Evolutionary conservation across 2,113 vertebrate genomes (phyloP).

Genomic region (Eretmochelys imbricata): DNA sequence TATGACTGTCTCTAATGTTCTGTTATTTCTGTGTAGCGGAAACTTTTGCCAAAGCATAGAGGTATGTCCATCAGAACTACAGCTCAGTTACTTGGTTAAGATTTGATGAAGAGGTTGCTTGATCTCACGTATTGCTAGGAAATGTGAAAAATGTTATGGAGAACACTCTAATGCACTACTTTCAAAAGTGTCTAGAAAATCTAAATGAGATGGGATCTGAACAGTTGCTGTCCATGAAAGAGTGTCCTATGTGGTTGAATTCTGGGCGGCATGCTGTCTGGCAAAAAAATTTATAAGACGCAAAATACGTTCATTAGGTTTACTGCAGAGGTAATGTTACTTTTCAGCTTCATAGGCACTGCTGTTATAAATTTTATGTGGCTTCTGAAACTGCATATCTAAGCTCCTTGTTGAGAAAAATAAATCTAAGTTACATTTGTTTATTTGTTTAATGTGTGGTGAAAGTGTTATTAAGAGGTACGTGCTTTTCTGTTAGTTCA

Average conservation of each 20-base stretch:
- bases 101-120: background rate
- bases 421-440: background rate
- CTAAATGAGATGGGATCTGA: background rate
- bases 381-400: background rate
- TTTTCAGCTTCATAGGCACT: background rate
- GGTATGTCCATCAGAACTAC: background rate
- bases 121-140: background rate
- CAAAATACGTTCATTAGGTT: background rate
- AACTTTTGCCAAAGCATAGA: background rate
- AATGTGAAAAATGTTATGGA: background rate
- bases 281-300: background rate
- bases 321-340: background rate
- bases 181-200: slow-evolving; percentile 11
- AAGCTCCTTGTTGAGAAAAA: background rate
- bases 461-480: background rate
- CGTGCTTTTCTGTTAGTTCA: background rate
- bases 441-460: background rate
- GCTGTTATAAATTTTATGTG: background rate
- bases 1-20: background rate
- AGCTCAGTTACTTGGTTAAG: background rate
- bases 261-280: background rate
- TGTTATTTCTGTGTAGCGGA: background rate
- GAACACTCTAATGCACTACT: background rate
- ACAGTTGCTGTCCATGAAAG: background rate
- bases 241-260: background rate